phyloP scores from a whole-genome alignment of 2,888 invertebrate species.

The Acrocyrtus sp. region DNA sequence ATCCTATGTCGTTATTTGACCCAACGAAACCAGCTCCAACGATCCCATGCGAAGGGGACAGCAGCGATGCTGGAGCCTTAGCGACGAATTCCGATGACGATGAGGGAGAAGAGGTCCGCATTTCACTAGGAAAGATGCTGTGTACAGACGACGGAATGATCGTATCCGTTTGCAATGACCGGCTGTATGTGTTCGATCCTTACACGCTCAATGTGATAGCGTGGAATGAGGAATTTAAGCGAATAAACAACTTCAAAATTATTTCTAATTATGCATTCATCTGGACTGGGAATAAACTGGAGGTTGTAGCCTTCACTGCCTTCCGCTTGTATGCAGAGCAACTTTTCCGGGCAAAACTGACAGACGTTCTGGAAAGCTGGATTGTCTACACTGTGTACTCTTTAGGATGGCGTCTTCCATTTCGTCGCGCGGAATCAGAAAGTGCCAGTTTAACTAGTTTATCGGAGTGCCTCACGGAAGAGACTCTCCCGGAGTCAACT shows the following conservation, averaged over 20 bases:
- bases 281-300: conserved; percentile 56
- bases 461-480: not conserved
- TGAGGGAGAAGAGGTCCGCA: conserved; percentile 19
- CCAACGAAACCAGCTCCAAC: conserved; percentile 36
- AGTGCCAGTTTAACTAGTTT: not conserved
- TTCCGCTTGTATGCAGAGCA: conserved; percentile 58
- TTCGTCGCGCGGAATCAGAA: not conserved
- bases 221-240: conserved; percentile 58
- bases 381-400: conserved; percentile 44
- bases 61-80: not conserved
- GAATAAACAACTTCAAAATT: conserved; percentile 57
- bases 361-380: conserved; percentile 53
- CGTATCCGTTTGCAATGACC: conserved; percentile 55
- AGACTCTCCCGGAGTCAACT: not conserved
- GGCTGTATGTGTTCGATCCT: conserved; percentile 55
- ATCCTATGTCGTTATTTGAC: conserved; percentile 50
- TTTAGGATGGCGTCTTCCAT: conserved; percentile 47
- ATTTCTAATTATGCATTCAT: conserved; percentile 61
- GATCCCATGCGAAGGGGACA: too few relatives aligned
- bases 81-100: not conserved
- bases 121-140: conserved; percentile 55
- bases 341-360: conserved; percentile 53
- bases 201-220: conserved; percentile 42
- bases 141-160: conserved; percentile 53
- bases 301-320: conserved; percentile 56